Conservation (phyloP, 2,113 vertebrate species). For the Sebastes schlegelii region DNA sequence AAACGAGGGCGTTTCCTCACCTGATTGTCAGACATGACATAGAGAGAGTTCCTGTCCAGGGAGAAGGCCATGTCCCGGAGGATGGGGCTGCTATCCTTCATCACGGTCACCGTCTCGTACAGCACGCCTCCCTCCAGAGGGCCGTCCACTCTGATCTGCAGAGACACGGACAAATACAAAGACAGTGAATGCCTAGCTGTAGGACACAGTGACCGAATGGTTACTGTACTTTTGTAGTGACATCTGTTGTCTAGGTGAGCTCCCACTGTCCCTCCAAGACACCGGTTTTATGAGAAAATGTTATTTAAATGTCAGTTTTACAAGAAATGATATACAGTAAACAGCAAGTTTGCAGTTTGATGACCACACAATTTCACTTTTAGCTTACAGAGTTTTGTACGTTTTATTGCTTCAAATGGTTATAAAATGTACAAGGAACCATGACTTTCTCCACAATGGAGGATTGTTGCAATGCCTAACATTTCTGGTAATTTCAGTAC, state of each 20-base stretch:
- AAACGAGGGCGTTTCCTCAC: conserved; percentile 79
- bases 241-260: not conserved
- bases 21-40: conserved; percentile 93
- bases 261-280: not conserved
- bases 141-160: conserved; percentile 92
- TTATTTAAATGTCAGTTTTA: conserved; percentile 10
- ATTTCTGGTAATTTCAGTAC: not conserved
- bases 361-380: not conserved
- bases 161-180: conserved; percentile 48
- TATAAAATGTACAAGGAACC: not conserved
- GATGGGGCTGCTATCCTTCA: conserved; percentile 90
- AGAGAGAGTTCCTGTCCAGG: conserved; percentile 89
- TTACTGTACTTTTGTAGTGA: conserved; percentile 6
- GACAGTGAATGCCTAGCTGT: conserved; percentile 7
- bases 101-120: conserved; percentile 91
- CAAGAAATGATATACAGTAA: not conserved
- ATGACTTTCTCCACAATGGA: not conserved
- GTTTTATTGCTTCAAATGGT: not conserved
- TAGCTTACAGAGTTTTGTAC: not conserved
- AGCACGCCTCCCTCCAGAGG: conserved; percentile 88
- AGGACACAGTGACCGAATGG: not conserved
- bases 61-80: conserved; percentile 97
- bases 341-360: not conserved
- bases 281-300: not conserved
- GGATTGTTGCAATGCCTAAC: not conserved